Conservation (phyloP, 2,888 invertebrate genomes). For the Perdita meconis region DNA sequence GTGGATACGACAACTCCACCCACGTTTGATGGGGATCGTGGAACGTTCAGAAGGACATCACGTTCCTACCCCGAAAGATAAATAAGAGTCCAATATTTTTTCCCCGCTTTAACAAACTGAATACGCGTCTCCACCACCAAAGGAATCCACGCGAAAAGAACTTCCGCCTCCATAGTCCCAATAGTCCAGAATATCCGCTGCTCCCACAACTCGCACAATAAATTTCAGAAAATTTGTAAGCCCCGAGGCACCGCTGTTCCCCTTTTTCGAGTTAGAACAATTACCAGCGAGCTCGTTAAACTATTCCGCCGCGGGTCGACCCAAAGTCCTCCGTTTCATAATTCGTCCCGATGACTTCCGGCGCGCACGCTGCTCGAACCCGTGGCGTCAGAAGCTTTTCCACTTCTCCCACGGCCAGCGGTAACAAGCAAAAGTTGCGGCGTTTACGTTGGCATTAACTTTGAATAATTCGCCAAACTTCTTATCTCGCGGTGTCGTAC, state of each 20-base stretch:
- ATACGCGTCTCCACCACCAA: no score
- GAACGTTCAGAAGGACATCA: no score
- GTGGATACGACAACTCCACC: no score
- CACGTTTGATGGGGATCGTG: no score
- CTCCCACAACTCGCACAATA: no score
- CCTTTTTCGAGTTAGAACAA: conserved; percentile 1
- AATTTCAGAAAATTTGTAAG: not conserved
- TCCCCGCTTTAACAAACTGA: no score
- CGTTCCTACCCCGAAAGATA: no score
- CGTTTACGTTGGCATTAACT: conserved; percentile 73
- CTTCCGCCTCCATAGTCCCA: no score
- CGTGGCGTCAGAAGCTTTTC: conserved; percentile 20
- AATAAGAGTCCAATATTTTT: no score
- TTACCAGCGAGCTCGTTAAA: not conserved
- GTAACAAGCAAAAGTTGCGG: conserved; percentile 68
- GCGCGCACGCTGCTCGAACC: not conserved
- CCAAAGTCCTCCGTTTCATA: conserved; percentile 27
- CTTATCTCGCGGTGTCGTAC: conserved; percentile 66
- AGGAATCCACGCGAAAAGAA: no score
- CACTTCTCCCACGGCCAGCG: conserved; percentile 27
- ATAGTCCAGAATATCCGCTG: no score
- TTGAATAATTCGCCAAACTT: conserved; percentile 75
- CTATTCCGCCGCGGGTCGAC: not conserved
- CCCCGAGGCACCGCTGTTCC: not conserved
- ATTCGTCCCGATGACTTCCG: conserved; percentile 50